Evolutionary conservation across 2,888 invertebrate species (phyloP).

Genomic region (Hedychridium roseum): DNA sequence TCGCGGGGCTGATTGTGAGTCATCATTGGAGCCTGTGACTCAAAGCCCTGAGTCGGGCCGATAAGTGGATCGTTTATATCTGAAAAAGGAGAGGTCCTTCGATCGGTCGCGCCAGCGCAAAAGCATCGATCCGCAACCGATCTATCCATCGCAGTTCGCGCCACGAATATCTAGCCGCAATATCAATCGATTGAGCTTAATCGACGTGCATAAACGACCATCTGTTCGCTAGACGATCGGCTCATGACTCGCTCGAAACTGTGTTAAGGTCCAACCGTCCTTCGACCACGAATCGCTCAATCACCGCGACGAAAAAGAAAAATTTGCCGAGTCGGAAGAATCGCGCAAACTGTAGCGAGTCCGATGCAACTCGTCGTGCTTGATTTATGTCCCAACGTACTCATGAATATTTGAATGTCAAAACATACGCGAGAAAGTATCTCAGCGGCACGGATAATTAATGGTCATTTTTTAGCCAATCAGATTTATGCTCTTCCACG

Average conservation of each 20-base stretch:
- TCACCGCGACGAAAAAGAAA: too few species aligned
- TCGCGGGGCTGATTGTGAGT: conserved; percentile 16
- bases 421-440: not conserved
- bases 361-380: too few species aligned
- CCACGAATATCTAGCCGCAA: not conserved
- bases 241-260: conserved; percentile 29
- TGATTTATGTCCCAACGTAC: not conserved
- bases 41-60: conserved; percentile 28
- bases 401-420: conserved; percentile 2
- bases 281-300: conserved; percentile 20
- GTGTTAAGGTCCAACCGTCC: conserved; percentile 37
- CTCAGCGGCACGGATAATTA: not conserved
- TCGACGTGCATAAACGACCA: conserved; percentile 31
- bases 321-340: too few species aligned
- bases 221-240: conserved; percentile 2
- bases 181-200: conserved; percentile 34
- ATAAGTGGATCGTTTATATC: conserved; percentile 40
- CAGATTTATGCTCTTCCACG: conserved; percentile 1
- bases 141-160: conserved; percentile 13
- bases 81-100: conserved; percentile 47
- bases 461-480: not conserved
- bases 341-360: too few species aligned
- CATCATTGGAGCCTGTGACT: conserved; percentile 25
- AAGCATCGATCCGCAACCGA: conserved; percentile 2
- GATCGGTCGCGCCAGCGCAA: too few species aligned